Evolutionary conservation across 2,113 vertebrate genomes (phyloP).

Genomic region (Hippoglossus stenolepis): DNA sequence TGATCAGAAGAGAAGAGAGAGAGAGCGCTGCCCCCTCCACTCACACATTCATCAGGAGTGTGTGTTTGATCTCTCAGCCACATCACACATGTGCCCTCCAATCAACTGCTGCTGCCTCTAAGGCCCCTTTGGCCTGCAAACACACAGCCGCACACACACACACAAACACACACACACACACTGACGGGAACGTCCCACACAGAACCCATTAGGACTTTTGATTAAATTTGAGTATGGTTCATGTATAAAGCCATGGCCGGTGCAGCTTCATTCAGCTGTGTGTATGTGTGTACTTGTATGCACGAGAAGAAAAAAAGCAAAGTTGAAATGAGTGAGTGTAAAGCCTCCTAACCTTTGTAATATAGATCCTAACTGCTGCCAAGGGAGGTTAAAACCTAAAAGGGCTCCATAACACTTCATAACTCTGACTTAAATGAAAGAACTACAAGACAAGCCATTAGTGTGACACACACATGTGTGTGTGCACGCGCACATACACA

Average conservation of each 20-base stretch:
- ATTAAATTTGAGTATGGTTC: constrained; percentile 76
- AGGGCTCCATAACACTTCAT: constrained; percentile 77
- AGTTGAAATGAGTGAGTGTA: constrained; percentile 62
- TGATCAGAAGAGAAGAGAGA: constrained; percentile 87
- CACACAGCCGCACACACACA: constrained; percentile 25
- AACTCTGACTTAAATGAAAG: constrained; percentile 80
- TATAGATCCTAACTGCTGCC: constrained; percentile 72
- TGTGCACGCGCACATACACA: constrained; percentile 17
- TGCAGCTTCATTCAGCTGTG: constrained; percentile 47
- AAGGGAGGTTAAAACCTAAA: constrained; percentile 73
- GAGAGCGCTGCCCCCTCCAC: constrained; percentile 73
- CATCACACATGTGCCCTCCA: constrained; percentile 90
- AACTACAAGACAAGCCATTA: constrained; percentile 74
- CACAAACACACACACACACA: constrained; percentile 23
- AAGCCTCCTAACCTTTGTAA: constrained; percentile 71
- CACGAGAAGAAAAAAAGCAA: constrained; percentile 14
- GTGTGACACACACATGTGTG: constrained; percentile 35
- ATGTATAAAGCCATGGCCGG: constrained; percentile 62
- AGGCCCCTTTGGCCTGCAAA: constrained; percentile 70
- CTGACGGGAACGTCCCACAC: constrained; percentile 58
- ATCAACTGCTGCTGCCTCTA: constrained; percentile 87
- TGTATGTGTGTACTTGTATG: constrained; percentile 17
- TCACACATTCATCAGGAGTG: constrained; percentile 93
- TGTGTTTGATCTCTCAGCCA: constrained; percentile 98
- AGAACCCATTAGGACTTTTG: constrained; percentile 74